Evolutionary conservation across 2,113 vertebrate species (phyloP).

Genomic region (Stigmatopora nigra): DNA sequence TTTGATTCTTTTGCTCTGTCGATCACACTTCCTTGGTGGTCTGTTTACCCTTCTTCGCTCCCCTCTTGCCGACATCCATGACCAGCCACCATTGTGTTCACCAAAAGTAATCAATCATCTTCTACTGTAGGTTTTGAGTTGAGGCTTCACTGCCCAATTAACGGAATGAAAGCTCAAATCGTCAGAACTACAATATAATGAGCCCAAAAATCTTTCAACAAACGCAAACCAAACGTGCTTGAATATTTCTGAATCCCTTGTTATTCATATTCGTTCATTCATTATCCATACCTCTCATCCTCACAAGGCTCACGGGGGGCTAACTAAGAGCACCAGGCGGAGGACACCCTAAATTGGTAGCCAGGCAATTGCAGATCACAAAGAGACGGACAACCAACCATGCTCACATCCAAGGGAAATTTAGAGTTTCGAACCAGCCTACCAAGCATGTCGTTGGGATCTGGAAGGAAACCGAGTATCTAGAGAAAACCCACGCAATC

Average conservation of each 20-base stretch:
- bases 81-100: slow-evolving; percentile 5
- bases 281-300: no score
- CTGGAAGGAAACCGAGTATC: no score
- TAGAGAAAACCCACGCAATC: no score
- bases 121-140: not conserved
- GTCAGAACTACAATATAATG: not conserved
- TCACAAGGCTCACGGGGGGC: no score
- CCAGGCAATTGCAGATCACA: no score
- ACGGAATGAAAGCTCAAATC: slow-evolving; percentile 13
- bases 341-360: no score
- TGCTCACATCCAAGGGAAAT: no score
- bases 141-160: not conserved
- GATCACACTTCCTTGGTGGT: slow-evolving; percentile 29
- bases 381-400: no score
- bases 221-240: not conserved
- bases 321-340: no score
- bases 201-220: not conserved
- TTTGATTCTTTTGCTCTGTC: slow-evolving; percentile 18
- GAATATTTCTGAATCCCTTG: not conserved
- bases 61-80: slow-evolving; percentile 8
- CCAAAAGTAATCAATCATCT: slow-evolving; percentile 33
- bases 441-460: no score
- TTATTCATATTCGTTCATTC: no score
- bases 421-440: no score
- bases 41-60: not conserved